Base-by-base conservation (phyloP, 2,797 vertebrate species). In the Ctenopoma kingsleyae region DNA sequence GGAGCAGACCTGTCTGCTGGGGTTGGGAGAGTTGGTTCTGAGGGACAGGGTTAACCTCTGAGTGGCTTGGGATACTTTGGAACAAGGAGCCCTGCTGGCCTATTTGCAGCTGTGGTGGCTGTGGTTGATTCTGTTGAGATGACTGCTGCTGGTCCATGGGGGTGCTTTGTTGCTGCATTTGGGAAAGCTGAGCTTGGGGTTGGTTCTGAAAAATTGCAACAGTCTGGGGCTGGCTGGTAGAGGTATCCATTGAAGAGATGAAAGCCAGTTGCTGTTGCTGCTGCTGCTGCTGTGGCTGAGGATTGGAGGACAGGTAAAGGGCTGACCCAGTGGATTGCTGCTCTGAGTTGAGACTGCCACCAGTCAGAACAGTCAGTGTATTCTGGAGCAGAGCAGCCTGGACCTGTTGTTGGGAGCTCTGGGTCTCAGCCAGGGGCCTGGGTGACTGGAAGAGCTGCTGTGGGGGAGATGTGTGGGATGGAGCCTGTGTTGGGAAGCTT, bases 391-490 rank as follows among this genome's bases (percentile, higher is more conserved):
- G 89, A 0, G 96, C 85, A 19, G 96, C 92, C 80, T 98, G 97
- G 73, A 98, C 94, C 62, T 98, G 98, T 63, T 96, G 96, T 59
- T 96, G 96, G 10, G 95, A 83, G 74, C 96, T 93, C 87, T 97
- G 97, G 57, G 93, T 77, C 62, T 99, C 98, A 10, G 92, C 91
- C 54, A 99, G 92, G 11, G 97, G 90, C 75, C 95, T 93, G n/a
- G 96, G 96, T 30, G 97, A 94, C 64, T 98, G 97, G 88, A 98
- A 99, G 44, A 99, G 95, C 79, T 98, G 97, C 66, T 97, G 96
- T 49, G 97, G 97, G 20, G 98, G 96, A 62, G 98, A 98, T 15
- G 96, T 91, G 77, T 95, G 93, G 11, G 94, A 90, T 1, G 94
- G 89, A 11, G 97, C 91, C 80, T 96, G 97, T 16, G 97, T 95